Evolutionary conservation across 2,113 vertebrate genomes (phyloP), one percentile per base, ranked within the genome.

Genomic region (Loxodonta africana): DNA sequence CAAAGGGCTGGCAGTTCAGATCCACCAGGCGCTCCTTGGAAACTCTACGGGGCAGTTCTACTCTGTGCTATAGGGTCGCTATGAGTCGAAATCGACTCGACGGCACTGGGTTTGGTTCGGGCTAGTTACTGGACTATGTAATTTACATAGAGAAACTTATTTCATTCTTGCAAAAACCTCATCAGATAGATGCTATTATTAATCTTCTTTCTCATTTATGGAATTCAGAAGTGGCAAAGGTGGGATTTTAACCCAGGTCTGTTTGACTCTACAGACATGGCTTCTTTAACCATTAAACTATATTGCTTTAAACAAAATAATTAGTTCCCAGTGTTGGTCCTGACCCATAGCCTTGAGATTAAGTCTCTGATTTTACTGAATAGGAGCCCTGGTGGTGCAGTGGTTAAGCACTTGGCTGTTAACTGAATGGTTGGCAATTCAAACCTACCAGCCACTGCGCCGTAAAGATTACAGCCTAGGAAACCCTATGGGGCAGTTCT

Each of bases 141-240:
- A 53, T 71, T 71, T 51, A 73, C 62, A 53, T 28, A 46, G 0
- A 76, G 44, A 85, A 78, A 62, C 37, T n/a, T 48, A 81, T 80
- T 96, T 95, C 63, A 85, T 88, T 37, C 73, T 95, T 82, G 41
- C 37, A 73, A 97, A 93, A 87, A 81, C 33, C 18, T 67, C 46
- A 85, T 95, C 48, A 71, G 77, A 76, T 44, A 63, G 9, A 14
- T 53, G 18, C 44, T 92, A 11, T 63, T 74, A 63, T 69, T 86
- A 62, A 80, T 88, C 80, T 86, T 74, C 53, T 46, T 93, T 93
- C 65, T 93, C 12, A 18, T 25, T 80, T 65, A 63, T 8, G 14
- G 71, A 93, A 77, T 81, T 94, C 76, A 74, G 46, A 86, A 93
- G 53, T 30, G 67, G 62, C 37, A 89, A 85, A 57, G 62, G 48